A percentile compares a stretch with the other conserved stretches of the same genome.
Evolutionary conservation across 64 coral and sea anemone species (phyloP).

Genomic region (Trachythela sp.): DNA sequence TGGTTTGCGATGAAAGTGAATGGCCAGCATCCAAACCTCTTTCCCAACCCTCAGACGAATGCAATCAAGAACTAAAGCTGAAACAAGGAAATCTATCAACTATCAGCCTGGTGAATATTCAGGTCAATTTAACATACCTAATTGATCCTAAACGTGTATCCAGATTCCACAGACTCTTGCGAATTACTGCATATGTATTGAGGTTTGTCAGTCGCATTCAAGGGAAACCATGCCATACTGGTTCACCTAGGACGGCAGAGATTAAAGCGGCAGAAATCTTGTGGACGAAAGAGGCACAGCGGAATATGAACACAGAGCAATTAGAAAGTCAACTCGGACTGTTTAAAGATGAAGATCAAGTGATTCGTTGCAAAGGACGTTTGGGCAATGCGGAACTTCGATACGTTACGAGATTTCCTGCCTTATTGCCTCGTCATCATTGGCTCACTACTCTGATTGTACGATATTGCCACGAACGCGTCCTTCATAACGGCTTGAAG

Average conservation of each 20-base stretch:
- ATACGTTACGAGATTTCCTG: slow-evolving; percentile 6
- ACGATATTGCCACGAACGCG: slow-evolving; percentile 13
- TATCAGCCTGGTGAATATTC: not conserved
- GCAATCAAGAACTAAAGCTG: slow-evolving; percentile 20
- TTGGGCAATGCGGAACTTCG: slow-evolving; percentile 11
- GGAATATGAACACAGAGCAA: not conserved
- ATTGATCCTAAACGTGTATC: slow-evolving; percentile 5
- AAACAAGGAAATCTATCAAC: not conserved
- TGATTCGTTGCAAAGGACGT: not conserved
- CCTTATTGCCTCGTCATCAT: slow-evolving; percentile 29
- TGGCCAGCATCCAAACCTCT: slow-evolving; percentile 16
- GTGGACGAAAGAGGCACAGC: slow-evolving; percentile 21
- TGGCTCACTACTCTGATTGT: slow-evolving; percentile 28
- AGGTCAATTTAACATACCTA: not conserved
- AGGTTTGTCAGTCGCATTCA: slow-evolving; percentile 7
- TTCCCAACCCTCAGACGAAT: not conserved
- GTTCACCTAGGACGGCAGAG: slow-evolving; percentile 33
- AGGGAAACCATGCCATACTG: not conserved
- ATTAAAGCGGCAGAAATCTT: slow-evolving; percentile 24
- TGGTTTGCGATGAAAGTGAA: slow-evolving; percentile 5
- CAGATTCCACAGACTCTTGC: slow-evolving; percentile 21
- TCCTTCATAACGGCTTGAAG: slow-evolving; percentile 25
- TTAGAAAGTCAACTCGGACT: slow-evolving; percentile 31
- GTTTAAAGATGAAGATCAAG: not conserved
- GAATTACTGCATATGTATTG: slow-evolving; percentile 29